Conservation (phyloP, 2,113 vertebrate genomes). For the Equus przewalskii region DNA sequence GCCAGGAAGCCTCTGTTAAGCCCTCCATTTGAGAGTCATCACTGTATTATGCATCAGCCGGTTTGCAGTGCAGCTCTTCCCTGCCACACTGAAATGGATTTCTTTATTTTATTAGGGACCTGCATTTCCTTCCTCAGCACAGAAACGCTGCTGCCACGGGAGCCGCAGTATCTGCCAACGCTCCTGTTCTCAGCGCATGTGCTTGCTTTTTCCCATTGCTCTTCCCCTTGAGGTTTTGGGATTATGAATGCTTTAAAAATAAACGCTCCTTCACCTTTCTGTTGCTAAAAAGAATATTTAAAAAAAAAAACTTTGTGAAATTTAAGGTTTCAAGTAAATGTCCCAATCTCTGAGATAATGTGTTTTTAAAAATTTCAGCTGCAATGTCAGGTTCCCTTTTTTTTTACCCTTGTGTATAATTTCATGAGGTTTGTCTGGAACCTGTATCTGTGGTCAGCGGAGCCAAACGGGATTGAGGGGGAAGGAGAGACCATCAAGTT, state of each 20-base stretch:
- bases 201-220: not conserved
- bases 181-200: no score
- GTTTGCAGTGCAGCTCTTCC: accelerated
- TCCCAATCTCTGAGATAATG: not conserved
- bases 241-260: not conserved
- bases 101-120: not conserved
- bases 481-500: not conserved
- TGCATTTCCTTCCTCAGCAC: accelerated
- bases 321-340: not conserved
- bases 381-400: not conserved
- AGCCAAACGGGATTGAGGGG: accelerated
- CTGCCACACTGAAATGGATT: not conserved
- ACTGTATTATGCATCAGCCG: accelerated
- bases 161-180: accelerated
- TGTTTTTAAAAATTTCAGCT: not conserved
- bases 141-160: accelerated
- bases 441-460: not conserved
- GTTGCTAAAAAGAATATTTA: slow-evolving; percentile 10
- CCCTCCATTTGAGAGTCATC: not conserved
- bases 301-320: not conserved
- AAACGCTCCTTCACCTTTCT: not conserved
- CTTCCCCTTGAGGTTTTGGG: not conserved
- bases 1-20: not conserved
- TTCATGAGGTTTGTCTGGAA: not conserved
- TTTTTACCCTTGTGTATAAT: not conserved